Percentiles rank a stretch among this genome's conserved stretches.
Conservation (phyloP, 2,797 vertebrate genomes). For the Spea hammondii region DNA sequence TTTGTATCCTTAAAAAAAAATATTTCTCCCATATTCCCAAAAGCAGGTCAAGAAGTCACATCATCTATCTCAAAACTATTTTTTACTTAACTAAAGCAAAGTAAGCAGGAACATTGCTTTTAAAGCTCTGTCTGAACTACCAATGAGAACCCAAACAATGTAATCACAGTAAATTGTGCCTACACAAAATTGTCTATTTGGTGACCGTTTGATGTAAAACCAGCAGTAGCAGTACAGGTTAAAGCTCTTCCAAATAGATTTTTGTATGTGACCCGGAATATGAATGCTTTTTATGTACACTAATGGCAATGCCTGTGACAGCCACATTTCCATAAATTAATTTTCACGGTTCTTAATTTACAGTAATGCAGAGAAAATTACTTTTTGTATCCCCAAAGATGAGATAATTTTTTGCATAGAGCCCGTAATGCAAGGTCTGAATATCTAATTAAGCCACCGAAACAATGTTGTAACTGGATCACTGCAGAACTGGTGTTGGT, state of each 20-base stretch:
- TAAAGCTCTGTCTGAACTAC: background rate
- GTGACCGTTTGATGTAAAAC: background rate
- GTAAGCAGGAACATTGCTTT: constrained; percentile 9
- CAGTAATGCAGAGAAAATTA: constrained; percentile 17
- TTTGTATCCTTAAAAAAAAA: constrained; percentile 20
- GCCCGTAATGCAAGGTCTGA: background rate
- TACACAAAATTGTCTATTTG: background rate
- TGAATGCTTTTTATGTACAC: background rate
- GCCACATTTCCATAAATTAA: constrained; percentile 11
- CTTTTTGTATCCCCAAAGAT: constrained; percentile 12
- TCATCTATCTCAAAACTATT: background rate
- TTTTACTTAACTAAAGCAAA: constrained; percentile 7
- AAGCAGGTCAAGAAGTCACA: constrained; percentile 13
- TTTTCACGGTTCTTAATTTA: constrained; percentile 9
- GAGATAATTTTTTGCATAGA: constrained; percentile 3
- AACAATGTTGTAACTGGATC: background rate
- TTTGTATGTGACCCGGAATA: constrained; percentile 1
- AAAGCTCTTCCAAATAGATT: background rate
- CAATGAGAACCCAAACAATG: background rate
- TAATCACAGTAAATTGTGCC: background rate
- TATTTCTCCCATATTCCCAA: constrained; percentile 3
- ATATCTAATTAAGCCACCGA: constrained; percentile 19
- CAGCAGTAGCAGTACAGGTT: background rate
- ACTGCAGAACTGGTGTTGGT: constrained; percentile 3
- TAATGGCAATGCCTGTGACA: constrained; percentile 9